Percentiles rank a stretch among this genome's conserved stretches.
phyloP scores from a whole-genome alignment of 2,888 invertebrate species.

The Prostheceraeus crozeri region DNA sequence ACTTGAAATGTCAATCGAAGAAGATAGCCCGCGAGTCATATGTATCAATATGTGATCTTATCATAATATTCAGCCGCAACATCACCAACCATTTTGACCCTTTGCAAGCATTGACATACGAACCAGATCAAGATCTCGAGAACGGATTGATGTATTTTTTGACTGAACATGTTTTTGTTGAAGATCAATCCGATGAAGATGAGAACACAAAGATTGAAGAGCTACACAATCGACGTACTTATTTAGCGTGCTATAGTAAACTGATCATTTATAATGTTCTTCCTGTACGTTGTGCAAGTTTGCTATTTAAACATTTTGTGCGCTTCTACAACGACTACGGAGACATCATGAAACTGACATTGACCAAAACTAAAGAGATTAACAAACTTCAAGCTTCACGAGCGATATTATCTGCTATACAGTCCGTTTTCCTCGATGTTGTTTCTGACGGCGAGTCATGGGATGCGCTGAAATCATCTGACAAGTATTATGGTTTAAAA shows the following conservation, averaged over 20 bases:
- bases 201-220: slow-evolving; percentile 91
- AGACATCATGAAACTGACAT: slow-evolving; percentile 91
- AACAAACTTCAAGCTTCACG: slow-evolving; percentile 90
- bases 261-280: slow-evolving; percentile 92
- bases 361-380: slow-evolving; percentile 91
- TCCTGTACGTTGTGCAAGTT: slow-evolving; percentile 77
- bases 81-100: slow-evolving; percentile 57
- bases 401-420: slow-evolving; percentile 83
- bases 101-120: slow-evolving; percentile 64
- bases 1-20: slow-evolving; percentile 6
- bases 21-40: slow-evolving; percentile 65
- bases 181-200: slow-evolving; percentile 73
- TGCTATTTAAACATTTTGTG: slow-evolving; percentile 89
- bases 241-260: slow-evolving; percentile 92
- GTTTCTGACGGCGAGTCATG: not conserved
- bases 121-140: slow-evolving; percentile 71
- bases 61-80: slow-evolving; percentile 84
- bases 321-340: slow-evolving; percentile 95
- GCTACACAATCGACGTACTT: slow-evolving; percentile 86
- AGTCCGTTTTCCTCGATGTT: slow-evolving; percentile 52
- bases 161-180: slow-evolving; percentile 82
- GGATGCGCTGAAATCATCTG: not conserved
- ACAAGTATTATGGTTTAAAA: slow-evolving; percentile 58
- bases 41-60: slow-evolving; percentile 84
- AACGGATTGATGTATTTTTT: slow-evolving; percentile 79